phyloP scores from a whole-genome alignment of 2,888 invertebrate species.

The Molanna angustata region DNA sequence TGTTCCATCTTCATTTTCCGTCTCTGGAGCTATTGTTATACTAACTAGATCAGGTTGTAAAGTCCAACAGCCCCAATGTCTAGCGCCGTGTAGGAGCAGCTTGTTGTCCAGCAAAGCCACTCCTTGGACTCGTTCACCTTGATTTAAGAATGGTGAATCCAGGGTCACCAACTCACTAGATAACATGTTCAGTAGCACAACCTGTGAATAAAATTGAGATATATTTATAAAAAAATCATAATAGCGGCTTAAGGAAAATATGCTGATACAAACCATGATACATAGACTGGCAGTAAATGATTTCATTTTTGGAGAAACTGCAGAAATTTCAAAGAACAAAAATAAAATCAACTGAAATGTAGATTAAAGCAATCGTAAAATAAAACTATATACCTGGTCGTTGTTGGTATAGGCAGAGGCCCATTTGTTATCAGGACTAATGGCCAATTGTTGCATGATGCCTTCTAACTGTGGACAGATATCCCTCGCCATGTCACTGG shows the following conservation, averaged over 20 bases:
- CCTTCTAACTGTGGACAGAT: conserved; percentile 90
- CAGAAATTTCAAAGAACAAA: neutral
- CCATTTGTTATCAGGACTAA: conserved; percentile 95
- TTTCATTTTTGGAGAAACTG: no score
- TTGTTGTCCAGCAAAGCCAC: conserved; percentile 51
- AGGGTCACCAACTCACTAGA: conserved; percentile 90
- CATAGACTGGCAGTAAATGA: no score
- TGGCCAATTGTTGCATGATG: conserved; percentile 89
- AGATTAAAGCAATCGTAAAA: neutral
- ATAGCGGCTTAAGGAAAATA: no score
- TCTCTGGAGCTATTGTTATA: conserved; percentile 54
- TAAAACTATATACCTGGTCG: conserved; percentile 63
- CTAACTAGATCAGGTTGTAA: conserved; percentile 72
- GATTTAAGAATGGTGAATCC: conserved; percentile 75
- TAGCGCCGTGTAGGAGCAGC: conserved; percentile 74
- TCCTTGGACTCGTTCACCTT: conserved; percentile 49
- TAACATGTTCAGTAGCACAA: conserved; percentile 85
- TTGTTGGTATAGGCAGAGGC: conserved; percentile 95
- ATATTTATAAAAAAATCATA: no score
- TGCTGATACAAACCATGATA: no score
- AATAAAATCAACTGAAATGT: neutral
- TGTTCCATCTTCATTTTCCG: conserved; percentile 63
- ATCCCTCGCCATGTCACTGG: conserved; percentile 91
- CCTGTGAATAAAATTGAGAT: no score
- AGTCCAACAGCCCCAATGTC: conserved; percentile 74